Evolutionary conservation across 64 coral and sea anemone genomes (phyloP), one percentile per base, ranked within the genome.

Genomic region (Porites australiensis): DNA sequence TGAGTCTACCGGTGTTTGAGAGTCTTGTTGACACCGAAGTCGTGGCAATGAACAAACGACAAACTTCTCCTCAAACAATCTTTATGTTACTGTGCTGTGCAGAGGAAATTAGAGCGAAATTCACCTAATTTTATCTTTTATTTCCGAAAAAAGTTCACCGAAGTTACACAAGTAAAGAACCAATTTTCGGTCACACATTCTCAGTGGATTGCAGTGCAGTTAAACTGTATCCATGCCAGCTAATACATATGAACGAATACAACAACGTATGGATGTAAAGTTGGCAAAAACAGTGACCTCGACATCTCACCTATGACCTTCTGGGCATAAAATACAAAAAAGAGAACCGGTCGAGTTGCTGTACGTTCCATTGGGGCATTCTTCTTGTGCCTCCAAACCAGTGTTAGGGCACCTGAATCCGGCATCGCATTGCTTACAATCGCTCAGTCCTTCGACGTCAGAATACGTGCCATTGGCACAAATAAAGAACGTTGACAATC

Each of bases 231-330:
- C 54, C 7, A 57, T 9, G 54, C 2, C 16, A 75, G 44, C 45
- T 2, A 61, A 22, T 82, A 82, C 14, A 13, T 21, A 47, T 65
- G 27, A 51, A 64, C 51, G 58, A 48, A 64, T 6, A 10, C 13
- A 65, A 66, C 14, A 63, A 2, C 6, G 11, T 20, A 84, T 45
- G 58, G 45, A 48, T 64, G 4, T 8, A 50, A 52, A 20, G 27
- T 6, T 65, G 58, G 13, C 62, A 64, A 64, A 18, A 4, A 19
- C 18, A 20, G 6, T 44, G 79, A 23, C 44, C 37, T 60, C 69
- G 27, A 37, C 27, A 85, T 5, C 69, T 88, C 23, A 88, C 86
- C 86, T 88, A 53, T 88, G 86, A 58, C 86, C 86, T 22, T 74
- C 86, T 43, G 86, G 86, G 45, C 86, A 88, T 20, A 75, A 77